These are phyloP conservation scores for Clarias pachynema DNA, from an alignment of 2,797 vertebrate species.

Conservation along the genomic window DNA sequence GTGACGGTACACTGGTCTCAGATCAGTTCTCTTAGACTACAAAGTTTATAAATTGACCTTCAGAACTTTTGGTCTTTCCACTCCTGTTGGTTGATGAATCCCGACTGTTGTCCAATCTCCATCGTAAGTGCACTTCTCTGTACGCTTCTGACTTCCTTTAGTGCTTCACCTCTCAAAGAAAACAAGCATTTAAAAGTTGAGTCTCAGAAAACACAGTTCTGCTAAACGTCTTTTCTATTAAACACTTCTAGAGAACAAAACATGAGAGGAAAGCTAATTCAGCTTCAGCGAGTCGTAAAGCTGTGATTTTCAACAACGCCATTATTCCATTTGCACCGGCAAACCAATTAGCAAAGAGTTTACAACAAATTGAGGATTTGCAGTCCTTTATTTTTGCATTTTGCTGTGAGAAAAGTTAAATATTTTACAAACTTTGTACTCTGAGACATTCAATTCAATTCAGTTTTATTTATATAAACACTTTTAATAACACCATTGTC, in stretches of 20 bases:
- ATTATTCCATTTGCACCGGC: background rate
- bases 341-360: background rate
- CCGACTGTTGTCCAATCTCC: constrained; percentile 47
- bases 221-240: background rate
- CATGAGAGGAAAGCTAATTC: background rate
- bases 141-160: constrained; percentile 20
- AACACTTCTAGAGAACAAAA: constrained; percentile 31
- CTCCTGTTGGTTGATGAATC: constrained; percentile 52
- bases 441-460: background rate
- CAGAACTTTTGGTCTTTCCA: constrained; percentile 38
- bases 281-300: background rate
- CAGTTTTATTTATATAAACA: no score
- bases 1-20: background rate
- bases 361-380: background rate
- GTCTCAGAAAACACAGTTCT: constrained; percentile 6
- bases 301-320: background rate
- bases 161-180: constrained; percentile 44
- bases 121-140: constrained; percentile 57
- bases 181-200: constrained; percentile 39
- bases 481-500: no score
- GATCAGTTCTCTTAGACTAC: background rate
- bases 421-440: background rate
- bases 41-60: constrained; percentile 26
- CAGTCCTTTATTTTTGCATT: background rate
- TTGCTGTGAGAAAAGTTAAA: background rate